Base-by-base conservation (phyloP, 2,113 vertebrate species). In the Cichladusa arquata region DNA sequence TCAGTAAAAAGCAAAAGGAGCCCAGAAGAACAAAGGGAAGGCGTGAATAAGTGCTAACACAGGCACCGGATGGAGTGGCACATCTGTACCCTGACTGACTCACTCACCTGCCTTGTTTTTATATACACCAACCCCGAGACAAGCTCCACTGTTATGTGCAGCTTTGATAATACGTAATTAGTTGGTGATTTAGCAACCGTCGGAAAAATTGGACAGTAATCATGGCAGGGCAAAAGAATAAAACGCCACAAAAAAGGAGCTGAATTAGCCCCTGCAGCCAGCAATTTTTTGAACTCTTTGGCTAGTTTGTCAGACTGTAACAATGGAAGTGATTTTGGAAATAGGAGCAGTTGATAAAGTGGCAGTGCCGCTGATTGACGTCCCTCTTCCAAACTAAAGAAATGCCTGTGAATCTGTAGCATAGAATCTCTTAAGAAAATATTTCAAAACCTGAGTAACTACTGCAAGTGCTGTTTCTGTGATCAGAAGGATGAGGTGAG, bases 301-400 rank as follows among this genome's bases (percentile, higher is more conserved):
- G 82, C 90, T 74, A 92, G 95, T 97, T 88, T 97, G 78, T 97
- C 96, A 97, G 80, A 38, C 47, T 79, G 36, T 70, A 96, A 98
- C 97, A 98, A 98, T 93, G 76, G 92, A 94, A 86, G 86, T 93
- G 89, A 98, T 98, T 97, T 95, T 67, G 96, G 79, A 96, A 97
- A 97, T 69, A 95, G 81, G 58, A 97, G 73, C 65, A 65, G 82
- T 93, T 79, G 86, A 89, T 96, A 94, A 95, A 88, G 76, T 84
- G 48, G 87, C 88, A 95, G 25, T 61, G 93, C 60, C 47, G 60
- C 77, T 94, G 88, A 72, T n/a, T 86, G 86, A 92, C 85, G 89
- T 95, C 86, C 91, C 88, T 74, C 67, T 94, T 54, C 53, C 44
- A 93, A 89, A 84, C 69, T 62, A 69, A 92, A 92, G 84, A 81